Evolutionary conservation across 2,888 invertebrate genomes (phyloP).

Genomic region (Polyommatus icarus): DNA sequence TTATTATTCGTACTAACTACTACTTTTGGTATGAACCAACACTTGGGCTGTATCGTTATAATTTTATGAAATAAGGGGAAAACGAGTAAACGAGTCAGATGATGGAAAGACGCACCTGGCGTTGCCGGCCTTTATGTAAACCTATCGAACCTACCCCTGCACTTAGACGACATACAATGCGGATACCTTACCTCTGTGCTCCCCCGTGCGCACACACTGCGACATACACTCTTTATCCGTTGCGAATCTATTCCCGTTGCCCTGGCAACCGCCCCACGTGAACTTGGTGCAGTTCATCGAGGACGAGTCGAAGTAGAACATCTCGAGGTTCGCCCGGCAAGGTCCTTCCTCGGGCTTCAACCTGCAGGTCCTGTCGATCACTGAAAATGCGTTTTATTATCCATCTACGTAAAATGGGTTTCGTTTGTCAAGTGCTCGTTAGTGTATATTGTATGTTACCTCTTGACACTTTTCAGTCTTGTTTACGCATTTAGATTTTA

Average conservation of each 20-base stretch:
- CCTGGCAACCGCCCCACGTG: constrained; percentile 70
- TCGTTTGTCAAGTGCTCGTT: background rate
- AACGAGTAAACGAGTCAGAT: no score
- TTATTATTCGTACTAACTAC: no score
- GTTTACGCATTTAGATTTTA: background rate
- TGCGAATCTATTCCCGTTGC: constrained; percentile 68
- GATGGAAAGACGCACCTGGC: no score
- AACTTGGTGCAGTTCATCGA: constrained; percentile 50
- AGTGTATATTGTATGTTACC: background rate
- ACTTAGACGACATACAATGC: background rate
- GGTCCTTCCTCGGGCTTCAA: constrained; percentile 61
- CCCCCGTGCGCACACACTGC: constrained; percentile 50
- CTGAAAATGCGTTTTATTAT: constrained; percentile 47
- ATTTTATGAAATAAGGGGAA: no score
- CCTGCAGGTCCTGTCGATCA: constrained; percentile 55
- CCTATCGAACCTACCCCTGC: no score
- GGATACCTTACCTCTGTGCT: background rate
- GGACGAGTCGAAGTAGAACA: constrained; percentile 56
- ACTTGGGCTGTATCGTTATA: no score
- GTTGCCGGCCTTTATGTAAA: no score
- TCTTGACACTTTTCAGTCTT: background rate
- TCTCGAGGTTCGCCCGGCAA: constrained; percentile 57
- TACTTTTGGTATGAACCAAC: no score
- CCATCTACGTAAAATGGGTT: background rate
- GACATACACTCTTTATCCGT: constrained; percentile 46